Evolutionary conservation across 2,888 invertebrate genomes (phyloP), one percentile per base, ranked within the genome.

Genomic region (Cetonia aurata): DNA sequence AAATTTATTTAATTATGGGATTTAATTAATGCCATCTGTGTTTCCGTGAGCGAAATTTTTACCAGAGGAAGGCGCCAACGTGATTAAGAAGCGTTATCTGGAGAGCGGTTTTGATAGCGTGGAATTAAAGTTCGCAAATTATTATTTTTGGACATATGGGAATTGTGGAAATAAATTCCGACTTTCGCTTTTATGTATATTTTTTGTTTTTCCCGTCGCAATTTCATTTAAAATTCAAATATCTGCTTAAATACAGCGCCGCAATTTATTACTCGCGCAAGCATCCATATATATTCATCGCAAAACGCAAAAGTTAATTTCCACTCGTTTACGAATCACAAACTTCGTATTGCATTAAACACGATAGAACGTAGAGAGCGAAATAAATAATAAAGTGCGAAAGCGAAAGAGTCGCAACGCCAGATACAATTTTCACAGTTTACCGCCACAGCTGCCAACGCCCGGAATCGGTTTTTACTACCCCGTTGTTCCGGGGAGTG

Each of bases 361-460:
- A 15, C 6, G 15, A 48, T 15, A 42, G 9, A 33, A 33, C 12
- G 59, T 4, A 15, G 31, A 48, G 12, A 31, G 33, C 48, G n/a
- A 48, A 19, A 62, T 62, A 62, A 62, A 62, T 33, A 62, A 48
- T 48, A 9, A 17, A 15, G 25, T 15, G 15, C 48, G 33, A 62
- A 62, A 60, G 60, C 31, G 13, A 60, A 60, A 62, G 62, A 48
- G 62, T 56, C 56, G 10, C 56, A 56, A 19, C 17, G 31, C 33
- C 48, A 48, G 19, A 46, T 15, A 62, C 62, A 62, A 31, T 62
- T 62, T 62, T 62, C 62, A 48, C 48, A 62, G 62, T 33, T 46
- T 46, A 33, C 62, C 33, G 31, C 62, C 62, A 15, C 15, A 33
- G 15, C 12, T 25, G 25, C 25, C 25, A 25, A 25, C 25, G 25